Base-by-base conservation (phyloP, 1,140 invertebrate species). In the Drosophila pseudoananassae region DNA sequence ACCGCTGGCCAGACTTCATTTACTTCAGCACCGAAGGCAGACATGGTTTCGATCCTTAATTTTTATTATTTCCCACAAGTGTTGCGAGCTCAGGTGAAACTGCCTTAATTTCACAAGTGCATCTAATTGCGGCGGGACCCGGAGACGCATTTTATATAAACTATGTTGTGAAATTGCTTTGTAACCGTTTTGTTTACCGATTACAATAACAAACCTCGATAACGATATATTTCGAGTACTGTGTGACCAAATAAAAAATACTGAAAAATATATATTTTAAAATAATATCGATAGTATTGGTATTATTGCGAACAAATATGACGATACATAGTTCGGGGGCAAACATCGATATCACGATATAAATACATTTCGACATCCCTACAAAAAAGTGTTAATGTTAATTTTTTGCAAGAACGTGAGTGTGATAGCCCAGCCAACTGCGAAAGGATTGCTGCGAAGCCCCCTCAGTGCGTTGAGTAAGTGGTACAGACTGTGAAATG, bases 21-120 rank as follows among this genome's bases (percentile, higher is more conserved):
- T 1, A 82, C 78, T 17, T 83, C 69, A 27, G 54, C 36, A 23
- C 78, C 78, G 46, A 82, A 82, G 57, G 46, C 57, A 6, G 78
- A 60, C 78, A 82, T 71, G 17, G 12, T 63, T 4, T 9, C 33
- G 25, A 0, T 2, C n/a, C n/a, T 5, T 31, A 31, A 3, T 55
- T 27, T 33, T 27, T 76, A 58, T 63, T 70, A 31, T 9, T 9
- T 31, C 3, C 31, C 57, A 70, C 46, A 58, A 64, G 36, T 59
- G 6, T 1, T 38, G 12, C 6, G 20, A 7, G 40, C 15, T 15
- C 14, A 15, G 43, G 17, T 23, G 8, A 17, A 9, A 12, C 15
- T 17, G 17, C 8, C 9, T 9, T 20, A 36, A 52, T 52, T 52
- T 52, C 50, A 36, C 50, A 52, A 52, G 9, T 17, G 8, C 12